Conservation (phyloP, 2,113 vertebrate genomes). For the Tenrec ecaudatus region DNA sequence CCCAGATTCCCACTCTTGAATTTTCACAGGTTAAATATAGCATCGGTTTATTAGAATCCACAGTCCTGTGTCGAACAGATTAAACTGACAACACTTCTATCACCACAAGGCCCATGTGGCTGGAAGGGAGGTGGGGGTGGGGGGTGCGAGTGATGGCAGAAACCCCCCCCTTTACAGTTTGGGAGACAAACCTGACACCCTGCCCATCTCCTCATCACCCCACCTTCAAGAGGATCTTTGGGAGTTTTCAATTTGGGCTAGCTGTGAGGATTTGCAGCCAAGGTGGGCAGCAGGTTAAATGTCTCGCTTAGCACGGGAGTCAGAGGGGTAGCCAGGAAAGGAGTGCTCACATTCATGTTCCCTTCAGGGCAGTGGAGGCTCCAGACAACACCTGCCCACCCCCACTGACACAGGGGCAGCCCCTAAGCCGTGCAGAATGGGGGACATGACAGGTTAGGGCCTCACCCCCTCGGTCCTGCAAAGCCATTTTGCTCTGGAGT, state of each 20-base stretch:
- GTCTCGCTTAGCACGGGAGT: neutral
- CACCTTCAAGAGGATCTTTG: neutral
- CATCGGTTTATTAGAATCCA: conserved; percentile 85
- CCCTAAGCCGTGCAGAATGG: neutral
- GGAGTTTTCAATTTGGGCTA: neutral
- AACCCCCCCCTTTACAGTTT: conserved; percentile 61
- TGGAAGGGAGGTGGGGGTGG: conserved; percentile 78
- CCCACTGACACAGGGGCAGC: neutral
- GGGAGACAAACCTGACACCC: conserved; percentile 44
- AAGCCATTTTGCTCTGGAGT: conserved; percentile 59
- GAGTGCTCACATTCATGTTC: neutral
- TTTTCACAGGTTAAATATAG: conserved; percentile 86
- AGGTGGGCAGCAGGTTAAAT: neutral
- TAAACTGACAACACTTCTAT: conserved; percentile 86
- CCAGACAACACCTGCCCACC: neutral
- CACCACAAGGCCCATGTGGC: conserved; percentile 84
- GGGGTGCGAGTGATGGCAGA: neutral
- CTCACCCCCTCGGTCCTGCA: conserved; percentile 37
- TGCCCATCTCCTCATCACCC: neutral
- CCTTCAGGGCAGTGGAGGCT: neutral
- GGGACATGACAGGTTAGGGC: neutral
- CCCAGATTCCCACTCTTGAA: conserved; percentile 85
- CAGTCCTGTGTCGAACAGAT: conserved; percentile 86
- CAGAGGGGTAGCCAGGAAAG: neutral
- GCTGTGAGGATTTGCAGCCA: neutral